These are phyloP conservation scores for Mesocricetus auratus DNA, from an alignment of 2,113 vertebrate species.

Conservation along the genomic window DNA sequence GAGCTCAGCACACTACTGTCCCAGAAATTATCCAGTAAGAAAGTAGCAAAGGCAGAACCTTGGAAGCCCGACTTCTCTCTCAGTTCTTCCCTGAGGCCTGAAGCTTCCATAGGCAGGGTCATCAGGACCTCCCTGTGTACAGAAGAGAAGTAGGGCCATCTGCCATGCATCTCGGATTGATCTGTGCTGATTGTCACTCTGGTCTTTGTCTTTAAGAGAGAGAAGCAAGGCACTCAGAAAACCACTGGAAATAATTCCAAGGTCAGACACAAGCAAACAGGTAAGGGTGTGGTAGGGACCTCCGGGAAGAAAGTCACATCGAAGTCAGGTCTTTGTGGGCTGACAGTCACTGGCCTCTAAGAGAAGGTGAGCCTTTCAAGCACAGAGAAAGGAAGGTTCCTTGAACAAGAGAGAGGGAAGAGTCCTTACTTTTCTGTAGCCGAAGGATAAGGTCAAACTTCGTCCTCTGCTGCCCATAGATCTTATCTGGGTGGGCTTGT, in stretches of 20 bases:
- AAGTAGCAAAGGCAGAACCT: background rate
- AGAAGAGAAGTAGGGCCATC: background rate
- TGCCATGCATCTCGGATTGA: background rate
- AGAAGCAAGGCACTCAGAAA: constrained; percentile 9
- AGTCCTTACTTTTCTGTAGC: constrained; percentile 51
- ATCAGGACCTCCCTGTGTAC: background rate
- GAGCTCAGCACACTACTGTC: background rate
- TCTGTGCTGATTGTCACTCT: background rate
- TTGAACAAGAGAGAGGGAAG: constrained; percentile 25
- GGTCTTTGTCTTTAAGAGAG: constrained; percentile 39
- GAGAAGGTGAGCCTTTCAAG: background rate
- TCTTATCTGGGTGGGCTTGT: constrained; percentile 82
- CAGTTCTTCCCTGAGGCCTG: background rate
- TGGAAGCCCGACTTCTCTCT: background rate
- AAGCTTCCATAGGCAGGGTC: fast-evolving
- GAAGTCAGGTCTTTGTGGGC: background rate
- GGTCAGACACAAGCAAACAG: background rate
- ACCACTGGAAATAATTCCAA: constrained; percentile 36
- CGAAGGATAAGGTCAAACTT: constrained; percentile 80
- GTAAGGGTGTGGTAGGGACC: background rate
- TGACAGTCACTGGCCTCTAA: background rate
- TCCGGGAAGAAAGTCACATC: background rate
- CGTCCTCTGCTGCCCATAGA: constrained; percentile 80
- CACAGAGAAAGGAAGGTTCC: background rate
- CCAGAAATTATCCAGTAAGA: background rate